These are phyloP conservation scores for Tachyglossus aculeatus DNA, from an alignment of 2,797 vertebrate species.

Conservation along the genomic window DNA sequence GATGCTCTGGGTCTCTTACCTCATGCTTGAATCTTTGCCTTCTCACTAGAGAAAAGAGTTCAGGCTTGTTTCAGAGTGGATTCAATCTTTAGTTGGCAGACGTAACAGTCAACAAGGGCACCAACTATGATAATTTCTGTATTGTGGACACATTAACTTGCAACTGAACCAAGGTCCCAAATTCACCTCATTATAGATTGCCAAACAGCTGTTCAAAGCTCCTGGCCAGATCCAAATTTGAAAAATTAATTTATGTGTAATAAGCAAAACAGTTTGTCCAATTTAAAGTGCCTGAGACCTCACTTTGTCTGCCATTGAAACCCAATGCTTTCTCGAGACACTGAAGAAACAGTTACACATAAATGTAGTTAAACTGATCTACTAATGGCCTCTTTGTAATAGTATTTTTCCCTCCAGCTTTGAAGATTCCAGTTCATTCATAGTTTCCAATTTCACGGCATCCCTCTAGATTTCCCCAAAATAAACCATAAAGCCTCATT, in stretches of 20 bases:
- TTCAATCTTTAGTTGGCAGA: slow-evolving; percentile 17
- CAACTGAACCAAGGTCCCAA: neutral
- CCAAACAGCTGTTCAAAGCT: slow-evolving; percentile 27
- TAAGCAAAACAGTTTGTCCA: slow-evolving; percentile 21
- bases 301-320: neutral
- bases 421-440: slow-evolving; percentile 42
- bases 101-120: slow-evolving; percentile 26
- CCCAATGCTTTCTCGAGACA: slow-evolving; percentile 20
- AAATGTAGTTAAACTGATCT: slow-evolving; percentile 37
- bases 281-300: slow-evolving; percentile 33
- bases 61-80: slow-evolving; percentile 14
- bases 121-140: slow-evolving; percentile 12
- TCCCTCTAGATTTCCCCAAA: slow-evolving; percentile 19
- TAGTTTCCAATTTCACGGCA: slow-evolving; percentile 48
- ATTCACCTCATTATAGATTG: slow-evolving; percentile 8
- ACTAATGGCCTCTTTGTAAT: slow-evolving; percentile 38
- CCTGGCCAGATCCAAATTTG: slow-evolving; percentile 2
- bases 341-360: slow-evolving; percentile 17
- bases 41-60: slow-evolving; percentile 15
- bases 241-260: slow-evolving; percentile 34
- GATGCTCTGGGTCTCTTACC: too few relatives aligned
- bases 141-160: slow-evolving; percentile 9
- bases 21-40: too few relatives aligned
- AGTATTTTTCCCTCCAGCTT: slow-evolving; percentile 37
- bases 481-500: slow-evolving; percentile 34